Evolutionary conservation across 2,797 vertebrate genomes (phyloP).

Genomic region (Cygnus olor): DNA sequence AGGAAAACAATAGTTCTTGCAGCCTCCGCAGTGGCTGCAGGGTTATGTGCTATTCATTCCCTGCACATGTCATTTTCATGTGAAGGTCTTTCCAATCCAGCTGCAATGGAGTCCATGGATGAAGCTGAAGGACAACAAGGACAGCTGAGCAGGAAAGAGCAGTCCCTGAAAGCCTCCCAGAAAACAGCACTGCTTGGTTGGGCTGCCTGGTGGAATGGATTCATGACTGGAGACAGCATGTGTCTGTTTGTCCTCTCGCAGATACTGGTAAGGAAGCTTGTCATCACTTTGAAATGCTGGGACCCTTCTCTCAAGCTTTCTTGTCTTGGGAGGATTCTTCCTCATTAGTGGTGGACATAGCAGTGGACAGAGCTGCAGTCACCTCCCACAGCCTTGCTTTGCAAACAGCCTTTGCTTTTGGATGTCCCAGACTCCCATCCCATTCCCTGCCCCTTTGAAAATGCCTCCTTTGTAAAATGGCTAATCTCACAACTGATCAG

Average conservation of each 20-base stretch:
- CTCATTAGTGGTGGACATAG: background rate
- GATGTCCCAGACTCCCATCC: background rate
- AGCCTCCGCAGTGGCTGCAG: background rate
- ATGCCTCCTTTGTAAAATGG: background rate
- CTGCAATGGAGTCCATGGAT: constrained; percentile 77
- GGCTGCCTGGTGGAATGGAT: constrained; percentile 78
- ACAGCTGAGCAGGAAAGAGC: constrained; percentile 68
- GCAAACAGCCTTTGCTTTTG: background rate
- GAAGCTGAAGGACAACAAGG: constrained; percentile 67
- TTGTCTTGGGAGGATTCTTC: background rate
- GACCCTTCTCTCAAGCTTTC: background rate
- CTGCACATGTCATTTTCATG: constrained; percentile 17
- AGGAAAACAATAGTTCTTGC: constrained; percentile 29
- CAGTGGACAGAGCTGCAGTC: background rate
- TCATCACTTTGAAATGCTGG: background rate
- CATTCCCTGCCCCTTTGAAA: background rate
- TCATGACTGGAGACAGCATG: constrained; percentile 77
- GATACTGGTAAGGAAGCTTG: constrained; percentile 79
- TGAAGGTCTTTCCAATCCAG: constrained; percentile 75
- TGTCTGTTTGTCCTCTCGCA: constrained; percentile 82
- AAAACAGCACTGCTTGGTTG: constrained; percentile 69
- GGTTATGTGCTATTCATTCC: constrained; percentile 14
- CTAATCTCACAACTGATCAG: background rate
- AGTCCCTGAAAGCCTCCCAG: constrained; percentile 65
- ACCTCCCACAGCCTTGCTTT: background rate